Conservation (phyloP, 2,888 invertebrate genomes). For the Lithophane leautieri region DNA sequence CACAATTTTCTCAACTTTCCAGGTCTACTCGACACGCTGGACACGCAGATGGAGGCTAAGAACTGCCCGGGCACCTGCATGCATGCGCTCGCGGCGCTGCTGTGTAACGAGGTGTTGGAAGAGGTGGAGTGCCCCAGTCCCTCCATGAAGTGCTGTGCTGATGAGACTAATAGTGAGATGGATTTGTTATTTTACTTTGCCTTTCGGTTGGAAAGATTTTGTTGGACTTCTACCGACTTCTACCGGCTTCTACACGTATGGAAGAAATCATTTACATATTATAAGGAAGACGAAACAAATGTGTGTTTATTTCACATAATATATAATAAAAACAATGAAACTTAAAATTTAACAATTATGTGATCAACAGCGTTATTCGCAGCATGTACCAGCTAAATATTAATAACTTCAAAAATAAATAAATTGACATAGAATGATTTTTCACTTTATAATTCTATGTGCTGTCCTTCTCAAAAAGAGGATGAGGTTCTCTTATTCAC, state of each 20-base stretch:
- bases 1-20: constrained; percentile 48
- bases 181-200: background rate
- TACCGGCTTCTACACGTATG: no score
- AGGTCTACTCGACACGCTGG: constrained; percentile 96
- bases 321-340: background rate
- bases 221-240: no score
- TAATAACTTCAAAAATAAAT: no score
- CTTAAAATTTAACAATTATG: background rate
- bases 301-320: no score
- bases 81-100: constrained; percentile 95
- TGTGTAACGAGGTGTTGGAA: constrained; percentile 96
- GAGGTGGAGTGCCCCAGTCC: constrained; percentile 95
- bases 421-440: no score
- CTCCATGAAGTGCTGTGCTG: constrained; percentile 96
- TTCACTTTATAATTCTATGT: no score
- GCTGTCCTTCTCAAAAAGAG: no score
- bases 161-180: constrained; percentile 92
- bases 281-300: no score
- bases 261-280: no score
- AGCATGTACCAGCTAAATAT: no score
- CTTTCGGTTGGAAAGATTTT: no score
- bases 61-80: constrained; percentile 97
- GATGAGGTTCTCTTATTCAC: no score
- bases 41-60: constrained; percentile 95
- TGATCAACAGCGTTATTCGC: background rate